Base-by-base conservation (phyloP, 2,113 vertebrate species). In the Carlito syrichta region DNA sequence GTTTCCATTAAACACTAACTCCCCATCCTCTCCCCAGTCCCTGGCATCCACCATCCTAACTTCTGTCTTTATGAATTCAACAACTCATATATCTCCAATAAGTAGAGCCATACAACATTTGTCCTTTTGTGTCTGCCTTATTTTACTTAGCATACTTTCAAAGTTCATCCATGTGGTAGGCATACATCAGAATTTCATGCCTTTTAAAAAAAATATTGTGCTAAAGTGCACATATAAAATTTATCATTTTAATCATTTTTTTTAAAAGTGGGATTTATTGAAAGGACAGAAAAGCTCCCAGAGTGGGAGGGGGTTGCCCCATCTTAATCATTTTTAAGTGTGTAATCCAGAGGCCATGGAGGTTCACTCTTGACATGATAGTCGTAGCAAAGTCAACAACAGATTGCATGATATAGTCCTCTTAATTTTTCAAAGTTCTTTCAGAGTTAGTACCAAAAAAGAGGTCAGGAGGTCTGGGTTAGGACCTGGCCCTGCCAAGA, bases 371-470 rank as follows among this genome's bases (percentile, higher is more conserved):
- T n/a, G 43, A 27, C 38, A 9, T 0, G 54, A 38, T 0, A 16
- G 48, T 25, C 2, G 12, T 35, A 38, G 63, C n/a, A 32, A n/a
- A 0, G 19, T 25, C 4, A 9, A 48, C 63, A 27, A 16, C 0
- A n/a, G 73, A 38, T 11, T 20, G 20, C 60, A 35, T 0, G 0
- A 17, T 1, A 11, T 0, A 43, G 48, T 22, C 30, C 35, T 38
- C 76, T 66, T 43, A 17, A 22, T 40, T 74, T 58, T 20, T 19
- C 71, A 69, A 40, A 32, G 35, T 71, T 71, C 25, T n/a, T 82
- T 56, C 81, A 76, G 79, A 82, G 54, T 60, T 16, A 6, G 20
- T 8, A 45, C n/a, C 88, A 58, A n/a, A 40, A 50, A 20, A 69
- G 60, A 79, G 30, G 58, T 30, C 3, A 1, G 71, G 40, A 68